Conservation (phyloP, 2,797 vertebrate species). For the Rhincodon typus region DNA sequence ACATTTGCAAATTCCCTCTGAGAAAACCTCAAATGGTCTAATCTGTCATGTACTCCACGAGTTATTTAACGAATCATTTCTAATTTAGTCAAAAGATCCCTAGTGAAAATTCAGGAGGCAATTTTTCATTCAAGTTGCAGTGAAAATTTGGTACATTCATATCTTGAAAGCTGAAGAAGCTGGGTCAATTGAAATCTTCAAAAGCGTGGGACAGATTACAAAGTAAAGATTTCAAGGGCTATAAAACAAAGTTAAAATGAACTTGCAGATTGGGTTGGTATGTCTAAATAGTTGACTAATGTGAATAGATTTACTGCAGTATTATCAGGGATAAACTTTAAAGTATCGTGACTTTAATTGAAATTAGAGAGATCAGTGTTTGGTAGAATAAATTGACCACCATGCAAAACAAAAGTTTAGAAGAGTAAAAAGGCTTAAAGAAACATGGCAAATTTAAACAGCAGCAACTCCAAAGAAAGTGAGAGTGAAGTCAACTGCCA, state of each 20-base stretch:
- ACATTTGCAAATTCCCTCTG: background rate
- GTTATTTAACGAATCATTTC: background rate
- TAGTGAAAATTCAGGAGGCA: background rate
- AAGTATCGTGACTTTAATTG: background rate
- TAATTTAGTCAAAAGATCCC: background rate
- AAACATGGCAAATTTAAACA: background rate
- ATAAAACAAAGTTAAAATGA: background rate
- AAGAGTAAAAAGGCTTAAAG: background rate
- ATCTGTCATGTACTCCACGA: background rate
- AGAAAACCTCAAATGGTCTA: background rate
- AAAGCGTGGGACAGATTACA: background rate
- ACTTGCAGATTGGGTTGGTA: background rate
- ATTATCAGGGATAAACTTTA: background rate
- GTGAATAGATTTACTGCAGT: background rate
- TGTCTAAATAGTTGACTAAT: background rate
- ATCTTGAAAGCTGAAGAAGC: background rate
- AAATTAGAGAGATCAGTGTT: background rate
- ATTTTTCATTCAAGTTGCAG: background rate
- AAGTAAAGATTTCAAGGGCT: background rate
- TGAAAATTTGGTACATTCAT: background rate
- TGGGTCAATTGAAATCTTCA: background rate
- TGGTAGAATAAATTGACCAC: background rate
- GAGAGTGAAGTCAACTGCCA: background rate
- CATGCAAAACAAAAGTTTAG: background rate
- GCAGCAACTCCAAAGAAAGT: background rate